Evolutionary conservation across 2,888 invertebrate genomes (phyloP), one percentile per base, ranked within the genome.

Genomic region (Ametastegia equiseti): DNA sequence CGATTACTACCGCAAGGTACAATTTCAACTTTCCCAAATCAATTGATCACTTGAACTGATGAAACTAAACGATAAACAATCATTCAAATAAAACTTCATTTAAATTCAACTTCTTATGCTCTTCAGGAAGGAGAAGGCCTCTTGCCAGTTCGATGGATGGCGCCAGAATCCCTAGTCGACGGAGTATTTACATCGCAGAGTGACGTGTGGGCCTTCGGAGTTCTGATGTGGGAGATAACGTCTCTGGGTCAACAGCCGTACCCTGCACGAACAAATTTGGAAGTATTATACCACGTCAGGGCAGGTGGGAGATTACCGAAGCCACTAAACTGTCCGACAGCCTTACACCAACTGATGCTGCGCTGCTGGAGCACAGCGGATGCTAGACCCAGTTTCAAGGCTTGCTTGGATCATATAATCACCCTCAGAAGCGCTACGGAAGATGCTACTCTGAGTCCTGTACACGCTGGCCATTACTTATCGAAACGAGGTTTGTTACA

Each of bases 121-220:
- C 50, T 23, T 1, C 33, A 91, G 90, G 90, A 91, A 83, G 91
- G 91, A 3, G 94, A 94, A 92, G 97, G 98, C 0, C 92, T 98
- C 67, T 92, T 99, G 77, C 99, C 99, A 1, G 98, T 99, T 0
- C 94, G 98, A 57, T 99, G 99, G 99, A 99, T 99, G 98, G 96
- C 98, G 0, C 99, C 99, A 1, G 99, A 99, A 92, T 98, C 98
- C 33, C 92, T 99, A 13, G 96, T 98, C 1, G 98, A 99, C 90
- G 98, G 99, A 0, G 96, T 99, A 0, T 99, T 99, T 91, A 98
- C 98, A 0, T 97, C 97, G 75, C 98, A 99, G 90, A 98, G 98
- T 0, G 99, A 99, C 91, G 98, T 99, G 4, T 99, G 99, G 99
- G 96, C 97, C 0, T 98, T 97, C 92, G 97, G 97, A 0, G 97